phyloP scores from a whole-genome alignment of 1,140 invertebrate genomes.

The Orius laevigatus region DNA sequence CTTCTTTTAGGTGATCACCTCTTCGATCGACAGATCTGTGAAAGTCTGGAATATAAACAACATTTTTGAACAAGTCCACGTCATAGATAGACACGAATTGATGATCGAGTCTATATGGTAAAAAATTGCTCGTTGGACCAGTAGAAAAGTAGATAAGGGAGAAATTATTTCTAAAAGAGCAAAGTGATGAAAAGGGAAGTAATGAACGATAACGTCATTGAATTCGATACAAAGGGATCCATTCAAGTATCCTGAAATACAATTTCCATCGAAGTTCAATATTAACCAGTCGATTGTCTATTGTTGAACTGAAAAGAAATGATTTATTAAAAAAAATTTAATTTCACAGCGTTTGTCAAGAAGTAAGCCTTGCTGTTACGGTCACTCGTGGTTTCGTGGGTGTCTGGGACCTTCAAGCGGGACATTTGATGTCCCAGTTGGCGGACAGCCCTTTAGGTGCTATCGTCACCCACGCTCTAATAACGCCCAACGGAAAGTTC shows the following conservation, averaged over 20 bases:
- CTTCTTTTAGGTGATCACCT: slow-evolving; percentile 68
- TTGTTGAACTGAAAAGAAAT: too few species aligned
- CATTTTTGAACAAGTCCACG: slow-evolving; percentile 93
- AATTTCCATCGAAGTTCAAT: too few species aligned
- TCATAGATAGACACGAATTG: slow-evolving; percentile 87
- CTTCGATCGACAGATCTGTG: slow-evolving; percentile 91
- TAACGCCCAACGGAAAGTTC: slow-evolving; percentile 66
- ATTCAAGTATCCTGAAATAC: too few species aligned
- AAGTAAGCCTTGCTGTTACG: slow-evolving; percentile 60
- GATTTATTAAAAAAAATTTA: too few species aligned
- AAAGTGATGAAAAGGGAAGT: too few species aligned
- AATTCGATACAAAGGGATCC: neutral
- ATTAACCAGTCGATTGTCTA: too few species aligned
- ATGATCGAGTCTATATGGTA: slow-evolving; percentile 85
- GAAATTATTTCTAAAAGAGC: too few species aligned
- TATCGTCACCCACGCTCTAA: slow-evolving; percentile 82
- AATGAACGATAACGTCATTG: neutral
- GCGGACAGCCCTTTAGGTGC: slow-evolving; percentile 84
- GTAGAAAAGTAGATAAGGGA: too few species aligned
- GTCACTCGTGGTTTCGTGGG: slow-evolving; percentile 86
- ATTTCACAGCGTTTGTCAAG: slow-evolving; percentile 48
- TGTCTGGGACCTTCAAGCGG: slow-evolving; percentile 82
- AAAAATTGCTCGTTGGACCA: too few species aligned
- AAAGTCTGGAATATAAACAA: slow-evolving; percentile 99
- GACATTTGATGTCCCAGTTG: slow-evolving; percentile 65